phyloP scores from a whole-genome alignment of 2,888 invertebrate species.

The Temnothorax unifasciatus region DNA sequence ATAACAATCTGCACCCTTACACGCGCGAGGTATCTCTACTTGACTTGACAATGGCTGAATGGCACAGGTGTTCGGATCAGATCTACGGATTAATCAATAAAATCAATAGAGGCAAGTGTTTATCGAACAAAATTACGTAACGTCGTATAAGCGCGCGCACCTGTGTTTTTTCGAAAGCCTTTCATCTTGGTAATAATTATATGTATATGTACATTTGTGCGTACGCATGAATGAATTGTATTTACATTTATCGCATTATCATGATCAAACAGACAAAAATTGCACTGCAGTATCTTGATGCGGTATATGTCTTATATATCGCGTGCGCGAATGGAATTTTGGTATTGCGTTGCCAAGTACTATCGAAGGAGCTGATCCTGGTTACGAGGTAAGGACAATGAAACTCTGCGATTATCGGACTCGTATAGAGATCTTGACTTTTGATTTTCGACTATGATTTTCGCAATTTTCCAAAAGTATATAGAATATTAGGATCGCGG shows the following conservation, averaged over 20 bases:
- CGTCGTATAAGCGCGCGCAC: background rate
- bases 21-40: background rate
- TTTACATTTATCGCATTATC: slow-evolving; percentile 25
- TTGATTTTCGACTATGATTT: too few species aligned
- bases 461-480: too few species aligned
- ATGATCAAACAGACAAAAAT: slow-evolving; percentile 27
- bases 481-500: too few species aligned
- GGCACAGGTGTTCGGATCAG: slow-evolving; percentile 17
- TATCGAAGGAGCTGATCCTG: slow-evolving; percentile 5
- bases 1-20: background rate
- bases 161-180: slow-evolving; percentile 16
- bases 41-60: background rate
- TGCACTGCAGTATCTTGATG: background rate
- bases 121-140: slow-evolving; percentile 12
- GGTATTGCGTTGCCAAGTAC: slow-evolving; percentile 16
- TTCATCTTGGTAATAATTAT: background rate
- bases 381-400: slow-evolving; percentile 44
- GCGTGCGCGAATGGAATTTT: slow-evolving; percentile 7
- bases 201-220: background rate
- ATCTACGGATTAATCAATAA: slow-evolving; percentile 24
- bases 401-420: background rate
- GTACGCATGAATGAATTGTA: slow-evolving; percentile 4
- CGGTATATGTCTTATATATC: slow-evolving; percentile 48
- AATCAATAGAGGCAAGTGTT: slow-evolving; percentile 61
- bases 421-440: too few species aligned